Evolutionary conservation across 2,888 invertebrate genomes (phyloP), one percentile per base, ranked within the genome.

Genomic region (Stenotaenia linearis): DNA sequence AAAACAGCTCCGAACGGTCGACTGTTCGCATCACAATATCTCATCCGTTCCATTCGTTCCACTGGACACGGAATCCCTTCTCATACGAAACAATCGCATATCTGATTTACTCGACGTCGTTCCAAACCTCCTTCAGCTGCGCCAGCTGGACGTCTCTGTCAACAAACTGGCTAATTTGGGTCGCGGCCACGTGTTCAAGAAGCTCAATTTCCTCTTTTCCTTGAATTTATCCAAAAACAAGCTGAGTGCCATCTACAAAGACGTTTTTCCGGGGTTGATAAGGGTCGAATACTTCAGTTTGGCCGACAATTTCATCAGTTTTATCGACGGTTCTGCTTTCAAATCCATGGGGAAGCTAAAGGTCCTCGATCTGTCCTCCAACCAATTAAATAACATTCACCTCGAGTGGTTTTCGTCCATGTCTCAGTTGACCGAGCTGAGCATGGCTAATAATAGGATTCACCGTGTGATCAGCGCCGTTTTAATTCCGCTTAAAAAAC

Each of bases 351-450:
- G 82, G 78, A 82, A 85, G 69, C 83, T 88, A 7, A 82, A 83
- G 75, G 83, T 82, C 3, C 83, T 88, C 3, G 82, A 85, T 78
- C 82, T 88, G 18, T 83, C 83, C 15, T 83, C 84, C 23, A 88
- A 88, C 81, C 82, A 84, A 74, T 82, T 88, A 23, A 83, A 82
- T 12, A 83, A 84, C 15, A 81, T 87, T n/a, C 84, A 85, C 69
- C 83, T 84, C 25, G 85, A 85, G 35, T 86, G 86, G 86, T 86
- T 88, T 81, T 80, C 84, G n/a, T 84, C 85, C 28, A 84, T 87
- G 79, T 81, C 82, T 3, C 83, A 83, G 12, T 82, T 87, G 50
- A 81, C 81, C 10, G 82, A 82, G 76, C 83, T 87, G 0, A 83
- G 84, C 69, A 80, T 87, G 2, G 83, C 85, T 21, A 82, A 84